Percentiles rank a stretch among this genome's conserved stretches.
Evolutionary conservation across 2,797 vertebrate species (phyloP).

Genomic region (Vespertilio murinus): DNA sequence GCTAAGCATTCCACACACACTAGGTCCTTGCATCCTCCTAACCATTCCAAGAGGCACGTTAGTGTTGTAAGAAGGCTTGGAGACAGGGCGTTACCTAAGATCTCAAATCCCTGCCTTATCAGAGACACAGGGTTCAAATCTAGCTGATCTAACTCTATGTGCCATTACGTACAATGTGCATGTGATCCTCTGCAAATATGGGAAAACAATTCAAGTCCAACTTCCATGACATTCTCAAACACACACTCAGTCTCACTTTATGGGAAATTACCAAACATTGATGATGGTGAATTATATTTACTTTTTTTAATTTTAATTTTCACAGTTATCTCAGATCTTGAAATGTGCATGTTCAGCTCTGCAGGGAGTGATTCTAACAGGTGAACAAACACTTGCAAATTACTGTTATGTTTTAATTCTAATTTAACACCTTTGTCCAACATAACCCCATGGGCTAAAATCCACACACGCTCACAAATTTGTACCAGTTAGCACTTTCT

Average conservation of each 20-base stretch:
- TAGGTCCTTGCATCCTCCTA: too few species aligned
- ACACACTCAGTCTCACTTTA: neutral
- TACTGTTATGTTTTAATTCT: neutral
- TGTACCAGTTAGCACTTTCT: neutral
- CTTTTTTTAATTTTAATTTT: neutral
- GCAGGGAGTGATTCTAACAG: neutral
- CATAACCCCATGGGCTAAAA: neutral
- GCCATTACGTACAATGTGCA: accelerated
- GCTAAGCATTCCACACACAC: too few species aligned
- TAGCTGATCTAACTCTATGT: neutral
- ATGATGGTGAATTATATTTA: neutral
- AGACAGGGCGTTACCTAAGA: too few species aligned
- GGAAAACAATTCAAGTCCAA: neutral
- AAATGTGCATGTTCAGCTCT: neutral
- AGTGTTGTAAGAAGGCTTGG: neutral
- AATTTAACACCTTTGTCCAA: neutral
- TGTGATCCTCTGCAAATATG: neutral
- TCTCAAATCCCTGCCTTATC: neutral
- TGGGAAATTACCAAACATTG: neutral
- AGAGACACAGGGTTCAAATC: neutral
- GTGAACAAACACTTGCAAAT: neutral
- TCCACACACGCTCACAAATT: neutral
- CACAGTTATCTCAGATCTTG: neutral
- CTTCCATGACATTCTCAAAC: neutral
- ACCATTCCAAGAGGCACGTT: neutral